Evolutionary conservation across 1,140 invertebrate species (phyloP), one percentile per base, ranked within the genome.

Genomic region (Yoshiicerus persimilis): DNA sequence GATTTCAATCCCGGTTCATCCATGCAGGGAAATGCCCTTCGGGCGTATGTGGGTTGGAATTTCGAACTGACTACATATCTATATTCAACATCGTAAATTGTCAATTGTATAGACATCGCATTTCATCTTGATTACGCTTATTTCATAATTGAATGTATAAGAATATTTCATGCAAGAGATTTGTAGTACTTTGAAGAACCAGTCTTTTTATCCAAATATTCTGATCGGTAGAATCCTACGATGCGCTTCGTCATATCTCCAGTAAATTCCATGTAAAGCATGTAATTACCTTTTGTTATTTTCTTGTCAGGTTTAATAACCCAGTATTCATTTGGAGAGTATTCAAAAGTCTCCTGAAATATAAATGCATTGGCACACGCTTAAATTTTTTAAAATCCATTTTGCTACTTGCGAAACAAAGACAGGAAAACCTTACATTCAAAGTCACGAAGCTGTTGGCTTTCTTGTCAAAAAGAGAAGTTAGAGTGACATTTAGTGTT

Each of bases 1-100:
- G 98, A 97, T 93, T 99, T 99, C 91, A 98, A 96, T 41, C 95
- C 94, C 0, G 98, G 98, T 92, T 99, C 98, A 93, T 99, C 98
- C 1, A 94, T 94, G 85, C 92, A 92, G 10, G 93, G 87, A 89
- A 95, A 95, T 0, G 94, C 94, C 86, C 91, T 91, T 20, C 95
- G 90, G 23, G 95, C 95, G 90, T 93, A 93, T 0, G 94, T 94
- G 1, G 95, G 94, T 89, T 95, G 94, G 91, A 95, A 95, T 90
- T 95, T 95, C 1, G 94, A 94, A 0, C 93, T 92, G 2, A 94
- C 94, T 25, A 95, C 92, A 75, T 91, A 91, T 70, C 92, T 92
- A 4, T n/a, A n/a, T n/a, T n/a, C n/a, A n/a, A n/a, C n/a, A n/a
- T n/a, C n/a, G n/a, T n/a, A n/a, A n/a, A n/a, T n/a, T n/a, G n/a